A percentile compares a stretch with the other conserved stretches of the same genome.
Evolutionary conservation across 1,140 invertebrate species (phyloP).

Genomic region (Drosophila nasuta): DNA sequence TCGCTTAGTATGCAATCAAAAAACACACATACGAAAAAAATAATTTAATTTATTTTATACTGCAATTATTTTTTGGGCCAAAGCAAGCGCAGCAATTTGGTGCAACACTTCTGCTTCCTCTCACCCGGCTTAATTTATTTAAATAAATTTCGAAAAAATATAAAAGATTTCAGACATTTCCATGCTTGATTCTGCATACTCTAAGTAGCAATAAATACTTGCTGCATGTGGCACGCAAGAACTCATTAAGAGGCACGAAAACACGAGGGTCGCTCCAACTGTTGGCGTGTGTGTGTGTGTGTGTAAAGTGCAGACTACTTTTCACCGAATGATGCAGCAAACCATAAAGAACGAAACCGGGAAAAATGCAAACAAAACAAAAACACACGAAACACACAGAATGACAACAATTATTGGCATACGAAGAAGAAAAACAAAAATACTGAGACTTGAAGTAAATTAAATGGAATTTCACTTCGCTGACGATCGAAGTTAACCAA

Average conservation of each 20-base stretch:
- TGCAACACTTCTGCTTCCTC: conserved; percentile 5
- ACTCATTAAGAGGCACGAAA: conserved; percentile 71
- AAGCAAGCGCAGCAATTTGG: conserved; percentile 15
- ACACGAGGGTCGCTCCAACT: conserved; percentile 43
- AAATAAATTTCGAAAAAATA: conserved; percentile 16
- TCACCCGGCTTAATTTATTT: conserved; percentile 15
- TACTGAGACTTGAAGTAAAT: conserved; percentile 22
- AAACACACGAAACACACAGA: conserved; percentile 45
- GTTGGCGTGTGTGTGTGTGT: conserved; percentile 33
- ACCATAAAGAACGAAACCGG: conserved; percentile 49
- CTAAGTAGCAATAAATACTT: conserved; percentile 9
- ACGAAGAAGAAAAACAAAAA: conserved; percentile 15
- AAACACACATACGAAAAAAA: background rate
- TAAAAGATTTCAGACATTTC: conserved; percentile 21
- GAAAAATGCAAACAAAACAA: conserved; percentile 14
- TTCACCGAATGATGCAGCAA: conserved; percentile 55
- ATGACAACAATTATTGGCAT: conserved; percentile 60
- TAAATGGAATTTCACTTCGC: conserved; percentile 38
- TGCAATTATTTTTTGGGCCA: background rate
- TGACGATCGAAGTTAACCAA: conserved; percentile 12
- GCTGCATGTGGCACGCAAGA: conserved; percentile 80
- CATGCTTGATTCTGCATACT: conserved; percentile 39
- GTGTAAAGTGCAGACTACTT: conserved; percentile 1
- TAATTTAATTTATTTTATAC: conserved; percentile 47
- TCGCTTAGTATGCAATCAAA: conserved; percentile 33